phyloP scores from a whole-genome alignment of 1,140 invertebrate species.

The Heliconius himera region DNA sequence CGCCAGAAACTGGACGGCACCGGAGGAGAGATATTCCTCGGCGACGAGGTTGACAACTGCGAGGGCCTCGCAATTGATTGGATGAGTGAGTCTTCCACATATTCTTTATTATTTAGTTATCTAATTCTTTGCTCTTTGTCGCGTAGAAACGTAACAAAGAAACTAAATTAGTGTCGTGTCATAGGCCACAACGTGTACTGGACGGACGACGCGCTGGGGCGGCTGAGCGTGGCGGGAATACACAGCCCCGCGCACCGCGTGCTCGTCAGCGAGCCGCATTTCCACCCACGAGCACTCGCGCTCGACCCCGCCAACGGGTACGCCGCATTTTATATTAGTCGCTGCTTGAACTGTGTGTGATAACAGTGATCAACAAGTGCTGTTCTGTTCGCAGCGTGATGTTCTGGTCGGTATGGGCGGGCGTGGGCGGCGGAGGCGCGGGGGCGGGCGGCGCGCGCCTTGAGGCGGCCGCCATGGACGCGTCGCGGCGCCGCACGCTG shows the following conservation, averaged over 20 bases:
- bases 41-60: constrained; percentile 85
- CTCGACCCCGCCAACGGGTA: constrained; percentile 85
- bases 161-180: background rate
- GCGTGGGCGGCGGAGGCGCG: constrained; percentile 86
- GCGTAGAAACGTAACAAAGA: background rate
- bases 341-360: background rate
- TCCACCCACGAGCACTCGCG: constrained; percentile 85
- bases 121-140: too few species aligned
- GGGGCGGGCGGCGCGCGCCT: constrained; percentile 83
- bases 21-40: constrained; percentile 83
- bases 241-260: constrained; percentile 80
- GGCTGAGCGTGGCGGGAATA: constrained; percentile 85
- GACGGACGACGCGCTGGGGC: constrained; percentile 86
- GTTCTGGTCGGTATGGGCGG: constrained; percentile 92
- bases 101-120: too few species aligned
- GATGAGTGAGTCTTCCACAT: constrained; percentile 80
- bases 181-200: constrained; percentile 89
- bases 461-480: constrained; percentile 91
- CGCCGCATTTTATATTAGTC: background rate
- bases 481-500: constrained; percentile 82
- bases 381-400: constrained; percentile 77
- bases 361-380: too few species aligned
- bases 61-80: constrained; percentile 90
- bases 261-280: constrained; percentile 80
- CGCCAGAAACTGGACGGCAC: constrained; percentile 89